Base-by-base conservation (phyloP, 2,888 invertebrate genomes). In the Chrysolina americana region DNA sequence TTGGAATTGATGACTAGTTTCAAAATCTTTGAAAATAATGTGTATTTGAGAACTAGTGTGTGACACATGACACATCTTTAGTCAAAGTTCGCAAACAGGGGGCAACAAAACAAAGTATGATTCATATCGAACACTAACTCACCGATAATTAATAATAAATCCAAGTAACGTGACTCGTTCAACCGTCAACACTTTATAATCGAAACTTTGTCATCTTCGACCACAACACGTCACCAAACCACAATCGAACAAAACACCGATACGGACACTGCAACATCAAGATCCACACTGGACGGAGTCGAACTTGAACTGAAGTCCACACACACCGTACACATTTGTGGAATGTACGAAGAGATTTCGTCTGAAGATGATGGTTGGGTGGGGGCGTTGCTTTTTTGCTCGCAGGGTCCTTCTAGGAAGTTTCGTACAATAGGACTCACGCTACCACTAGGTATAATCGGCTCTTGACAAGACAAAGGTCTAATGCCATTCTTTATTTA, bases 381-480 rank as follows among this genome's bases (percentile, higher is more conserved):
- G 62, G 66, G 41, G 17, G n/a, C 19, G 70, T 69, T 47, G 73
- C 19, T 21, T 19, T 36, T 48, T 41, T 10, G 21, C 23, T 66
- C 50, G 53, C 63, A 63, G 64, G 73, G 72, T 62, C 64, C 70
- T 76, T 76, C 74, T 76, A 74, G 70, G 77, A 78, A 76, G 68
- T 72, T 59, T 50, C 23, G n/a, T 19, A 76, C 74, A 75, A 77
- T 75, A 70, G 56, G 65, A 70, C 64, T 72, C 70, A 78, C 74
- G 70, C 70, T 65, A 73, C 65, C 64, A 70, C 21, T 70, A 74
- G 74, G 74, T 74, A 76, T 74, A 74, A 76, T 76, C 73, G 76
- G 75, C 74, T 76, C 72, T 76, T 23, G 72, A 74, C 72, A 73
- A 76, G 48, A 74, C 72, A 74, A 75, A 74, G 73, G 71, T n/a